Percentiles rank a stretch among this genome's conserved stretches.
Conservation (phyloP, 2,113 vertebrate genomes). For the Cynocephalus volans region DNA sequence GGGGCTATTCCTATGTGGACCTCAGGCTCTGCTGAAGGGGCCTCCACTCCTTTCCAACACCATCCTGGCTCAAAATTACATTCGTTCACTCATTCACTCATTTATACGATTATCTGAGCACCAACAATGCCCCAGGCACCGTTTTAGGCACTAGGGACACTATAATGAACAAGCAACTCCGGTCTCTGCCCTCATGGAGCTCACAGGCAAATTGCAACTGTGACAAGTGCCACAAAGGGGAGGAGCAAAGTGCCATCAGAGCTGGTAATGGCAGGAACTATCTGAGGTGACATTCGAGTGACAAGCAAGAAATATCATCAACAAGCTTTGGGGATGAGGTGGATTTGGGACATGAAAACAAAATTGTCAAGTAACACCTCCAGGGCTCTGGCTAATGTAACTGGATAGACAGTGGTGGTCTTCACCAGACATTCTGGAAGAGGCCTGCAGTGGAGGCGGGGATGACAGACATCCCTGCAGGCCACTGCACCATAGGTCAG, state of each 20-base stretch:
- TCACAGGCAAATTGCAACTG: background rate
- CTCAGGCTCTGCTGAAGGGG: background rate
- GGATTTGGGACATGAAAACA: background rate
- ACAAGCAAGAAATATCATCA: background rate
- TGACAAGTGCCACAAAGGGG: background rate
- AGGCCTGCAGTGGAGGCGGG: background rate
- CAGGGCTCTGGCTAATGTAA: background rate
- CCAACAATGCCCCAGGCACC: background rate
- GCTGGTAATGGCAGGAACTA: background rate
- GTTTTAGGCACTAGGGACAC: background rate
- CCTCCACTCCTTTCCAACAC: background rate
- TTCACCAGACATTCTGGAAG: background rate
- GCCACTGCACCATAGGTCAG: fast-evolving
- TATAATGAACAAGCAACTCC: fast-evolving
- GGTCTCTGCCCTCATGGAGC: background rate
- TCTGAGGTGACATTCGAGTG: background rate
- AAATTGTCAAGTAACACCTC: background rate
- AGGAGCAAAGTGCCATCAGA: background rate
- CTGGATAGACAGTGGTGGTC: background rate
- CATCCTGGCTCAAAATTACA: background rate
- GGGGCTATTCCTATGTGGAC: background rate
- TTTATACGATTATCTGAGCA: background rate
- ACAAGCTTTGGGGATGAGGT: background rate
- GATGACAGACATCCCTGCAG: fast-evolving
- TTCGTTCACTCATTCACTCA: background rate